A percentile compares a stretch with the other conserved stretches of the same genome.
Evolutionary conservation across 2,888 invertebrate species (phyloP).

Genomic region (Aricia artaxerxes): DNA sequence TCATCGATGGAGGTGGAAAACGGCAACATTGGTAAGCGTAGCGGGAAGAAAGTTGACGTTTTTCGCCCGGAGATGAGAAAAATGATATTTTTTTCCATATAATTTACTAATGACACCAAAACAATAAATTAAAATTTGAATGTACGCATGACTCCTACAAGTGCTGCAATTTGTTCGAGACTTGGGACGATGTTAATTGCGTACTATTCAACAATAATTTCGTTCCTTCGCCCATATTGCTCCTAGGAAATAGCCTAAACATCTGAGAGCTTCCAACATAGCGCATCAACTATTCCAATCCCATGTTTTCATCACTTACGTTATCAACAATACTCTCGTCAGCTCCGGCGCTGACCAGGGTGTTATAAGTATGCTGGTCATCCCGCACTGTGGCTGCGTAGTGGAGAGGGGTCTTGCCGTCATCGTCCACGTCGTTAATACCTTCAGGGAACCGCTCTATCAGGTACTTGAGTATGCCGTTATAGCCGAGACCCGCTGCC

Average conservation of each 20-base stretch:
- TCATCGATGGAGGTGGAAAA: too few relatives aligned
- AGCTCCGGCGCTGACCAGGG: slow-evolving; percentile 89
- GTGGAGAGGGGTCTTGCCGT: slow-evolving; percentile 93
- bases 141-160: background rate
- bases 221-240: too few relatives aligned
- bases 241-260: background rate
- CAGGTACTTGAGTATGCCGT: slow-evolving; percentile 87
- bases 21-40: too few relatives aligned
- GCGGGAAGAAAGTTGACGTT: too few relatives aligned
- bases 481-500: slow-evolving; percentile 91
- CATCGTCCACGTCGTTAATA: slow-evolving; percentile 86
- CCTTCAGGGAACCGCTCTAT: slow-evolving; percentile 85
- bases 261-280: background rate
- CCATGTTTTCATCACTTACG: slow-evolving; percentile 76
- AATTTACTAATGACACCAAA: background rate
- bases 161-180: too few relatives aligned
- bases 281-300: background rate
- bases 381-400: slow-evolving; percentile 92
- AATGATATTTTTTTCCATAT: too few relatives aligned
- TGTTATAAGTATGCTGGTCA: slow-evolving; percentile 87
- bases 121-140: background rate
- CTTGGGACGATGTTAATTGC: background rate
- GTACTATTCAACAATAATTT: too few relatives aligned
- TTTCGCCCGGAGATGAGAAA: too few relatives aligned
- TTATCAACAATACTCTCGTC: slow-evolving; percentile 91